Evolutionary conservation across 2,888 invertebrate species (phyloP).

Genomic region (Ennomos quercinarius): DNA sequence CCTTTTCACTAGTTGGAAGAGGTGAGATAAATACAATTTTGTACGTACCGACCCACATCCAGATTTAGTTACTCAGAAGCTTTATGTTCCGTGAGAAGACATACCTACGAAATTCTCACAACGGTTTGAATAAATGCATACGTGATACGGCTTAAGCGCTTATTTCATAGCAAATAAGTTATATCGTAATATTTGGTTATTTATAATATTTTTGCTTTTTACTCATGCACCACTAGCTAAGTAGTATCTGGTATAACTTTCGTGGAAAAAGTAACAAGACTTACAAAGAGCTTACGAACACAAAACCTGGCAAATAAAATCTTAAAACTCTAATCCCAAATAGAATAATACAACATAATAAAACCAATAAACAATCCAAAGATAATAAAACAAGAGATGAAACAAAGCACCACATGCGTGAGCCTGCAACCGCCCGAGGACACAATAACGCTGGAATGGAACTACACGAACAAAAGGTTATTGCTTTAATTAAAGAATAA

Average conservation of each 20-base stretch:
- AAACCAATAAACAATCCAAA: conserved; percentile 37
- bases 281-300: no score
- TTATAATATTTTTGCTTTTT: no score
- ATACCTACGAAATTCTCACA: no score
- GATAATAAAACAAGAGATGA: conserved; percentile 38
- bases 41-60: not conserved
- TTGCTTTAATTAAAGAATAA: conserved; percentile 34
- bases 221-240: no score
- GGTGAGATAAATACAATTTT: conserved; percentile 10
- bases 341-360: conserved; percentile 8
- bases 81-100: no score
- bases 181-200: no score
- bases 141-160: no score
- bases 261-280: no score
- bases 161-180: no score
- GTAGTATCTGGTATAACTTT: no score
- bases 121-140: no score
- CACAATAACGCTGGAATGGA: conserved; percentile 42
- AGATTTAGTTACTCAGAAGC: no score
- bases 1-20: conserved; percentile 32
- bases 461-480: conserved; percentile 38
- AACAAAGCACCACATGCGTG: conserved; percentile 38
- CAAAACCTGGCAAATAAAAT: conserved; percentile 2
- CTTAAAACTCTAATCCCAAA: conserved; percentile 3
- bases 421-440: conserved; percentile 43